phyloP scores from a whole-genome alignment of 2,113 vertebrate species.

The Chaetura pelagica region DNA sequence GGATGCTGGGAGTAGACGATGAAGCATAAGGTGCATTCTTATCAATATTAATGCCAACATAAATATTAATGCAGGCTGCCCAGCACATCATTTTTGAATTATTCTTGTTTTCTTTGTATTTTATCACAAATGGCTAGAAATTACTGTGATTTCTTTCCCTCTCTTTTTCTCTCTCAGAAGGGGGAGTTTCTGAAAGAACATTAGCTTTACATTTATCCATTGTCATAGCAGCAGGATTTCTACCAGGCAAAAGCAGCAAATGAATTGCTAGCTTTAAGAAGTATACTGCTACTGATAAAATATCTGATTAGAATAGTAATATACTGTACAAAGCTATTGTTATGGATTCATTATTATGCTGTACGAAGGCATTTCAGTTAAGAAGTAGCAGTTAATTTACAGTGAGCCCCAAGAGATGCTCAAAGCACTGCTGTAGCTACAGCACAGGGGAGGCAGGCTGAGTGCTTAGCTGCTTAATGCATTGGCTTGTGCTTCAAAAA shows the following conservation, averaged over 20 bases:
- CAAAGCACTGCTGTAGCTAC: not conserved
- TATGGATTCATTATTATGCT: conserved; percentile 10
- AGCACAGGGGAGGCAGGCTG: not conserved
- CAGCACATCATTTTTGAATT: conserved; percentile 55
- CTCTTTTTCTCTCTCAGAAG: conserved; percentile 9
- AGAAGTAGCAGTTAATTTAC: conserved; percentile 34
- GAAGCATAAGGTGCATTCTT: conserved; percentile 69
- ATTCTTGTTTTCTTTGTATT: conserved; percentile 75
- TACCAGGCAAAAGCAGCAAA: conserved; percentile 49
- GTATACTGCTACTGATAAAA: conserved; percentile 35
- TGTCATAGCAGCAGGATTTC: conserved; percentile 59
- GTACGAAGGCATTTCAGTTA: not conserved
- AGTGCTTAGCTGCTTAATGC: not conserved
- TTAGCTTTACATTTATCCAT: conserved; percentile 64
- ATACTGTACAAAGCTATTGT: conserved; percentile 15
- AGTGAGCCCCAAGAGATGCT: not conserved
- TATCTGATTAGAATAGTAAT: conserved; percentile 56
- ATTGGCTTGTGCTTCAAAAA: not conserved
- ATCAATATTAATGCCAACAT: conserved; percentile 84
- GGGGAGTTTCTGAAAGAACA: conserved; percentile 59
- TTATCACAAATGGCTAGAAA: conserved; percentile 72
- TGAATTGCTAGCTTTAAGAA: conserved; percentile 60
- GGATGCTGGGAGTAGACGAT: conserved; percentile 54
- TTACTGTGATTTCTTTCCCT: conserved; percentile 52
- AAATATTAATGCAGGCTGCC: conserved; percentile 81